Base-by-base conservation (phyloP, 2,113 vertebrate genomes). In the Mixornis gularis region DNA sequence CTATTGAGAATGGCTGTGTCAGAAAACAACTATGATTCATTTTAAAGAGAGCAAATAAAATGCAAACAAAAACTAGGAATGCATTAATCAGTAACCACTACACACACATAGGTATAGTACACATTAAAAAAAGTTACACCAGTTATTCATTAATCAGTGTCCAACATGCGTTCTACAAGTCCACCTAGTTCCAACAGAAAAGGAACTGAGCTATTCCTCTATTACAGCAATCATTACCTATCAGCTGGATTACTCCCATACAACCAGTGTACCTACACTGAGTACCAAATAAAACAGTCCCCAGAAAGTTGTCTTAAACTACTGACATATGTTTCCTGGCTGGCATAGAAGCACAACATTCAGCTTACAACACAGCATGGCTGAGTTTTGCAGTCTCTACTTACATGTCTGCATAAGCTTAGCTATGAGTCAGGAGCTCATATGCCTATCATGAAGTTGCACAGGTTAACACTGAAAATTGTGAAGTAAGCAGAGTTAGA, bases 81-180 rank as follows among this genome's bases (percentile, higher is more conserved):
- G 19, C 56, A 55, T 90, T 94, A 96, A 95, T 95, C 85, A 95
- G 85, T 95, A 96, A 94, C 92, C 51, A 91, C 51, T 80, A 79
- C 13, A 51, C 27, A 85, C n/a, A 86, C 32, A 65, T 2, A 63
- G 12, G n/a, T 51, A 65, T 3, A 63, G 41, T 13, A 66, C 38
- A 65, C 26, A 29, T 71, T 49, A 1, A 9, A 64, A 66, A 40
- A 69, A 60, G 44, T 58, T 43, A 74, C 12, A 51, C 7, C 17
- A 36, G 84, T 92, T 96, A 94, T 38, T 79, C 81, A 94, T 89
- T 93, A 96, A 89, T 62, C 40, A 60, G 49, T 9, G 29, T 43
- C 72, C 18, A 66, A 73, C 14, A 69, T 70, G 85, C 59, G 18
- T 73, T 93, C 51, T 68, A 18, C 26, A 65, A 91, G 25, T 52